These are phyloP conservation scores for Drosophila lacicola DNA, from an alignment of 2,888 invertebrate species.

Conservation along the genomic window DNA sequence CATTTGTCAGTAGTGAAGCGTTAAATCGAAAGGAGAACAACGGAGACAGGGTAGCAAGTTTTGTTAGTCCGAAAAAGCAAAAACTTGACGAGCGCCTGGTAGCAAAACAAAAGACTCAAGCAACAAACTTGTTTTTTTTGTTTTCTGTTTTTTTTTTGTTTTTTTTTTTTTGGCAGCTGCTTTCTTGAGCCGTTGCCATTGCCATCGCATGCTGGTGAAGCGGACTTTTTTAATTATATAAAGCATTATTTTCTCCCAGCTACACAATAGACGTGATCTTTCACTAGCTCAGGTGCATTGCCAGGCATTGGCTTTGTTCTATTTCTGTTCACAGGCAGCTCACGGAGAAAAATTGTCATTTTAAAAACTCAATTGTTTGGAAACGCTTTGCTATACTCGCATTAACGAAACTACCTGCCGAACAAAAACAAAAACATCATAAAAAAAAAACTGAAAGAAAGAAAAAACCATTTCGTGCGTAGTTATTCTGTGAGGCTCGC, in stretches of 20 bases:
- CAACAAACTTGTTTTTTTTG: constrained; percentile 68
- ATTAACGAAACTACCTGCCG: constrained; percentile 49
- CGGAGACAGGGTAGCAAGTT: constrained; percentile 7
- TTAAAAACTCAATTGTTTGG: constrained; percentile 74
- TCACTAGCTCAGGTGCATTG: constrained; percentile 65
- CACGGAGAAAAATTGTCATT: constrained; percentile 69
- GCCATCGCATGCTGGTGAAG: constrained; percentile 38
- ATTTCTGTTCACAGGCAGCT: constrained; percentile 40
- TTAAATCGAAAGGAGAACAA: constrained; percentile 54
- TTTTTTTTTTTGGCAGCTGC: constrained; percentile 68
- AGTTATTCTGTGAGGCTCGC: constrained; percentile 42
- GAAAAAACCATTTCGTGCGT: constrained; percentile 56
- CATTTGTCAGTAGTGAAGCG: constrained; percentile 74
- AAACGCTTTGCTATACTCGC: constrained; percentile 44
- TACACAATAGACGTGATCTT: constrained; percentile 61
- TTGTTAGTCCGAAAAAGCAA: constrained; percentile 27
- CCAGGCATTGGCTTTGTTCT: constrained; percentile 64
- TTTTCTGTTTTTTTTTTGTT: constrained; percentile 2
- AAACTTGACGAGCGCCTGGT: constrained; percentile 37
- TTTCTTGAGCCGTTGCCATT: constrained; percentile 37
- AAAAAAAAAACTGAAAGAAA: constrained; percentile 39
- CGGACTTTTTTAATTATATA: constrained; percentile 58
- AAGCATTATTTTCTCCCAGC: constrained; percentile 55
- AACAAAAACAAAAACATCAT: constrained; percentile 23
- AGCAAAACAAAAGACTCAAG: constrained; percentile 67